phyloP scores from a whole-genome alignment of 2,888 invertebrate species.

The Synergus gifuensis region DNA sequence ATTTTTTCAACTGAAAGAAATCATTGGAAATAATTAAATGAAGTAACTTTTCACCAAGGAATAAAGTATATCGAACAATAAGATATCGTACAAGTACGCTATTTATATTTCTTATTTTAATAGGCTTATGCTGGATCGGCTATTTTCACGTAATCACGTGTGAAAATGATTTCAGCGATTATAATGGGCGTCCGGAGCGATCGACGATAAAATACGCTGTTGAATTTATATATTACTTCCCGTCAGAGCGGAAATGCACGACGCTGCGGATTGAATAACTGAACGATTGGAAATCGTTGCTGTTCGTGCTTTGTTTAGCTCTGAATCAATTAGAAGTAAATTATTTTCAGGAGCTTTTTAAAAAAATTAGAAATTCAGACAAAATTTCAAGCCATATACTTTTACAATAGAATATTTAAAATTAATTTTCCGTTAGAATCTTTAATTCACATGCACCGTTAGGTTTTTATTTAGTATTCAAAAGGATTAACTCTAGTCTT shows the following conservation, averaged over 20 bases:
- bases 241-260: background rate
- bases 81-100: too few species aligned
- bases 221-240: conserved; percentile 29
- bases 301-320: conserved; percentile 13
- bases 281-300: conserved; percentile 14
- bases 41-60: too few species aligned
- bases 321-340: background rate
- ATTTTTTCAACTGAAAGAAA: background rate
- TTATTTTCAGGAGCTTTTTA: background rate
- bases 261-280: conserved; percentile 22
- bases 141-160: too few species aligned
- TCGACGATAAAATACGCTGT: conserved; percentile 21
- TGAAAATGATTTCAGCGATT: background rate
- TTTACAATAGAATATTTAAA: background rate
- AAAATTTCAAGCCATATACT: background rate
- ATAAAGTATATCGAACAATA: too few species aligned
- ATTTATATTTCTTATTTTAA: too few species aligned
- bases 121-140: too few species aligned
- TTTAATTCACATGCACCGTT: too few species aligned
- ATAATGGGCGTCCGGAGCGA: conserved; percentile 16
- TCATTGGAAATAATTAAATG: background rate
- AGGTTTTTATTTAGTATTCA: background rate
- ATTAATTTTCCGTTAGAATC: background rate
- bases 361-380: background rate
- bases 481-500: background rate